Evolutionary conservation across 2,888 invertebrate genomes (phyloP).

Genomic region (Callosobruchus maculatus): DNA sequence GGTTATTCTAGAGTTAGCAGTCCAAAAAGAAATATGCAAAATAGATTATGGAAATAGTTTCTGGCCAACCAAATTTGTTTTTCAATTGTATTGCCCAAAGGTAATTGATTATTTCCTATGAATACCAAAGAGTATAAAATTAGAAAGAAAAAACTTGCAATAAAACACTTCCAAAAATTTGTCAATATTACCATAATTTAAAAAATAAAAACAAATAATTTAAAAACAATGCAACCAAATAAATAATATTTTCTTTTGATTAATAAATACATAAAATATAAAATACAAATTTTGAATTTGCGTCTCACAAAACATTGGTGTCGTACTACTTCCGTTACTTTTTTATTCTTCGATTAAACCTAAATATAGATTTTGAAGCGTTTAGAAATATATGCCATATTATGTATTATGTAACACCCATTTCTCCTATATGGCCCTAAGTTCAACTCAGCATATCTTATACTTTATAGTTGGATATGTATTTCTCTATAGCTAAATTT

Average conservation of each 20-base stretch:
- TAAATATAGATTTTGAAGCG: not conserved
- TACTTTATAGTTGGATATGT: not conserved
- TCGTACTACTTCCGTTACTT: constrained; percentile 35
- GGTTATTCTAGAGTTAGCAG: too few species aligned
- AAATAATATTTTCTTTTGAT: constrained; percentile 31
- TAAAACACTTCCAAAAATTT: constrained; percentile 29
- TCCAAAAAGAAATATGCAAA: too few species aligned
- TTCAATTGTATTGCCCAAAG: too few species aligned
- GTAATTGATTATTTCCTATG: not conserved
- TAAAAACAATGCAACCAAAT: constrained; percentile 37
- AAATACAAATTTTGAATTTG: constrained; percentile 40
- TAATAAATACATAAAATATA: constrained; percentile 30
- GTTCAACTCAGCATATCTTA: not conserved
- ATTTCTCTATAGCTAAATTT: not conserved
- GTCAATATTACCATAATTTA: constrained; percentile 42
- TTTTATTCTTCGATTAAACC: constrained; percentile 4
- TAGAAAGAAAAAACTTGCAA: constrained; percentile 38
- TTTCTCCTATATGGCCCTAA: not conserved
- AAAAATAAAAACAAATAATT: constrained; percentile 32
- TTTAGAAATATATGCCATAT: not conserved
- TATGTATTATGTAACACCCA: not conserved
- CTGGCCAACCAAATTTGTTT: too few species aligned
- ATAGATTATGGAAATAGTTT: too few species aligned
- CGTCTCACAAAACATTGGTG: constrained; percentile 37
- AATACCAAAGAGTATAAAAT: constrained; percentile 20